A percentile compares a stretch with the other conserved stretches of the same genome.
Evolutionary conservation across 1,140 invertebrate species (phyloP).

Genomic region (Lanistes nyassanus): DNA sequence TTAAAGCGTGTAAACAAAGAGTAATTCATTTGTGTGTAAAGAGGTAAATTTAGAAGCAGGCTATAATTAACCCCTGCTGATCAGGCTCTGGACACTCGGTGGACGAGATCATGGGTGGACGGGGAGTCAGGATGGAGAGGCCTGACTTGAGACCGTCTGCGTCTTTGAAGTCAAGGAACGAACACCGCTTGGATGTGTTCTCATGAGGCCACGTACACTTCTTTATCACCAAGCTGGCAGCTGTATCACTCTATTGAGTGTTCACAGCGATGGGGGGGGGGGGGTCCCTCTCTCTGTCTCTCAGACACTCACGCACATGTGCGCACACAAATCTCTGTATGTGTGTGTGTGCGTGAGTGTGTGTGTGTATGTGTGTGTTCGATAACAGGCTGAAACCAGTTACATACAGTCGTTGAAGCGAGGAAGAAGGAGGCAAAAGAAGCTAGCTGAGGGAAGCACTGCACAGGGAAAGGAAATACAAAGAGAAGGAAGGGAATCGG

Average conservation of each 20-base stretch:
- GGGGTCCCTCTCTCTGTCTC: neutral
- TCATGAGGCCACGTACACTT: too few relatives aligned
- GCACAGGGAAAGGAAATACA: too few relatives aligned
- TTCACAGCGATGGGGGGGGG: neutral
- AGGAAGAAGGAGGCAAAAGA: neutral
- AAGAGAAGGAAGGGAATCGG: too few relatives aligned
- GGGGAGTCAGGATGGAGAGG: too few relatives aligned
- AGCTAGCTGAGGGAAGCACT: too few relatives aligned
- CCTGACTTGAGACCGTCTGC: too few relatives aligned
- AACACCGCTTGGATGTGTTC: too few relatives aligned
- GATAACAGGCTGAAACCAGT: neutral
- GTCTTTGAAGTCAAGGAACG: too few relatives aligned
- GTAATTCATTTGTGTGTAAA: slow-evolving; percentile 51
- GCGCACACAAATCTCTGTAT: neutral
- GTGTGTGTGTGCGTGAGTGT: neutral
- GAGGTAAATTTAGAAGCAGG: slow-evolving; percentile 48
- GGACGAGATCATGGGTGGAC: too few relatives aligned
- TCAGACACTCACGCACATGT: neutral
- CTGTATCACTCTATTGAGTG: neutral
- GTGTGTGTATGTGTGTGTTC: neutral
- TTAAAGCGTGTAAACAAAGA: slow-evolving; percentile 45
- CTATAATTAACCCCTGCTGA: slow-evolving; percentile 45
- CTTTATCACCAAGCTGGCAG: too few relatives aligned
- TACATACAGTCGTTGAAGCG: neutral
- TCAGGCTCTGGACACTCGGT: slow-evolving; percentile 14